These are phyloP conservation scores for Eubasilissa regina DNA, from an alignment of 1,140 invertebrate genomes.

Conservation along the genomic window DNA sequence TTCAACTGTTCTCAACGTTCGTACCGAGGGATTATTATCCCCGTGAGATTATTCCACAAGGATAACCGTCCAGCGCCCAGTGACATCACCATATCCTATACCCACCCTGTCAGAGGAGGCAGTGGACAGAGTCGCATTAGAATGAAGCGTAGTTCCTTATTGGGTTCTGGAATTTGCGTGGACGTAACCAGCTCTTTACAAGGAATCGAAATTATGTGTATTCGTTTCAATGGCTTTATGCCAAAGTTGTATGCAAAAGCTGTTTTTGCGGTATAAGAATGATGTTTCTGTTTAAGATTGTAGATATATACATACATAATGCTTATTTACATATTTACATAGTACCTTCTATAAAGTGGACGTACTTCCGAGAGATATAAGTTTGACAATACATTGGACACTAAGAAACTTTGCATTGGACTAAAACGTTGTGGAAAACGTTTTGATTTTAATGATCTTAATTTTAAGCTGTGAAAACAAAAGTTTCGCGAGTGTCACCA, in stretches of 20 bases:
- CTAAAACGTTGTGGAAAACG: too few species aligned
- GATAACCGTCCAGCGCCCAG: not conserved
- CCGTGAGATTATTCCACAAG: not conserved
- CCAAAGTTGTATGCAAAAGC: slow-evolving; percentile 29
- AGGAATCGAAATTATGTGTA: slow-evolving; percentile 27
- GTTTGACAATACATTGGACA: too few species aligned
- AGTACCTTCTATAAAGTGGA: too few species aligned
- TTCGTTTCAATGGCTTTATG: slow-evolving; percentile 30
- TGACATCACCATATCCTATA: not conserved
- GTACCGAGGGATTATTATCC: slow-evolving; percentile 3
- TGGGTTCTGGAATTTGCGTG: slow-evolving; percentile 17
- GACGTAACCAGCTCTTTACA: slow-evolving; percentile 11
- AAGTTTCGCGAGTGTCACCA: too few species aligned
- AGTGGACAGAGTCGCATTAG: slow-evolving; percentile 1
- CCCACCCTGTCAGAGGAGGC: not conserved
- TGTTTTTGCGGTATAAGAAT: not conserved
- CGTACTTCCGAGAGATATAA: too few species aligned
- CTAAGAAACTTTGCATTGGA: too few species aligned
- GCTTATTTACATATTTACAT: too few species aligned
- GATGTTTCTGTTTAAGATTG: not conserved
- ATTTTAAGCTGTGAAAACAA: too few species aligned
- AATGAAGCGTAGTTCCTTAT: slow-evolving; percentile 6
- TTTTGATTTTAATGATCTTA: too few species aligned
- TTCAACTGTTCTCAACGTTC: not conserved
- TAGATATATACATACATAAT: too few species aligned